Conservation (phyloP, 2,888 invertebrate species). For the Limnephilus lunatus region DNA sequence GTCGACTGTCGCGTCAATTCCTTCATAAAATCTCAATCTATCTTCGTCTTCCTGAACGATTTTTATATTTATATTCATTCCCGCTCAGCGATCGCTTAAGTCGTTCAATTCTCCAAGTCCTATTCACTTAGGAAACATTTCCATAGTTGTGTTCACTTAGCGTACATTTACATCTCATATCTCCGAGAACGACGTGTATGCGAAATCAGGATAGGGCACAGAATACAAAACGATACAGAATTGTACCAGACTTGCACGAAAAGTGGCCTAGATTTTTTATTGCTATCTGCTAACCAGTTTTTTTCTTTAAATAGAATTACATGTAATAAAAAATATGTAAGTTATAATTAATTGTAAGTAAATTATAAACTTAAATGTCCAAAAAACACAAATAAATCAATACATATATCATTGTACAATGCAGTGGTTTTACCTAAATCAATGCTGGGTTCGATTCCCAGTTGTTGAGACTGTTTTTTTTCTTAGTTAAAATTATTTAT, state of each 20-base stretch:
- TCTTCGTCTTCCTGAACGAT: conserved; percentile 7
- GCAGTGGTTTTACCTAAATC: too few species aligned
- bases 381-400: too few species aligned
- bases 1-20: neutral
- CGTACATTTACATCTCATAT: neutral
- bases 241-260: neutral
- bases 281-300: too few species aligned
- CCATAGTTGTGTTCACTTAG: neutral
- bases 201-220: neutral
- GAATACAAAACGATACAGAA: neutral
- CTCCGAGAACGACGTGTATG: neutral
- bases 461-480: too few species aligned
- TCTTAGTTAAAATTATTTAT: too few species aligned
- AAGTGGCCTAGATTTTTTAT: neutral
- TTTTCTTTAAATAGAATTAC: too few species aligned
- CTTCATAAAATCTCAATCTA: neutral
- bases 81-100: neutral
- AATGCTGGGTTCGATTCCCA: too few species aligned
- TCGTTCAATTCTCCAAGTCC: conserved; percentile 3
- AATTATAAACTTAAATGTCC: too few species aligned
- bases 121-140: conserved; percentile 7
- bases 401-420: too few species aligned
- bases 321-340: too few species aligned
- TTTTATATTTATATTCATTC: conserved; percentile 8
- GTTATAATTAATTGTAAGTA: too few species aligned